These are phyloP conservation scores for Danaus chrysippus DNA, from an alignment of 2,888 invertebrate species.

Conservation along the genomic window DNA sequence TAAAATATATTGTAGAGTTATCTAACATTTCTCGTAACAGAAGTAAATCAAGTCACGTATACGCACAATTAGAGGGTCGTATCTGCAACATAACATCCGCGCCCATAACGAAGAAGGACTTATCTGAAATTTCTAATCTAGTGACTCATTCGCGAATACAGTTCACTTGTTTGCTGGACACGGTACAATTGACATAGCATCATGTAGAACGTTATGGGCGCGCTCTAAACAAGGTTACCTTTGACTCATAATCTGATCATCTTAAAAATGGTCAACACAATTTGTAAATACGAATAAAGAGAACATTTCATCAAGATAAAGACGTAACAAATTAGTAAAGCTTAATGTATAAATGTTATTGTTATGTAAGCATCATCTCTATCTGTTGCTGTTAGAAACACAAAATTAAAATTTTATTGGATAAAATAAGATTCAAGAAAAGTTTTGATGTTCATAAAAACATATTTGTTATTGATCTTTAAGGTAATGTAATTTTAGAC, in stretches of 20 bases:
- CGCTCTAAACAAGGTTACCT: constrained; percentile 8
- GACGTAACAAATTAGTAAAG: neutral
- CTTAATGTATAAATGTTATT: neutral
- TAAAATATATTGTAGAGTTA: constrained; percentile 2
- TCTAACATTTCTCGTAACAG: constrained; percentile 30
- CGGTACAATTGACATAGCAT: constrained; percentile 11
- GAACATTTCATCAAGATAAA: constrained; percentile 4
- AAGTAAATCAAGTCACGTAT: constrained; percentile 60
- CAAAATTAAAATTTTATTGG: neutral
- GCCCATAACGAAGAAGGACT: constrained; percentile 62
- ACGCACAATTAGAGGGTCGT: constrained; percentile 58
- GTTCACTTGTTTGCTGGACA: constrained; percentile 38
- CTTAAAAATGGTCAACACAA: constrained; percentile 7
- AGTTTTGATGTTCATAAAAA: constrained; percentile 1
- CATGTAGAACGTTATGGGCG: constrained; percentile 30
- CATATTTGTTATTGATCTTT: constrained; percentile 14
- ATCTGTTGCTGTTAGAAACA: neutral
- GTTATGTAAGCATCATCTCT: neutral
- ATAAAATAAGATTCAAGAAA: neutral
- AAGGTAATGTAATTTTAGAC: constrained; percentile 32
- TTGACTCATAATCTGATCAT: constrained; percentile 7
- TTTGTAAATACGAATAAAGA: constrained; percentile 2
- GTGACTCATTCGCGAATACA: constrained; percentile 57
- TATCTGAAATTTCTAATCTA: constrained; percentile 71
- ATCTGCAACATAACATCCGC: constrained; percentile 58